These are phyloP conservation scores for Lordiphosa stackelbergi DNA, from an alignment of 1,140 invertebrate genomes.

Conservation along the genomic window DNA sequence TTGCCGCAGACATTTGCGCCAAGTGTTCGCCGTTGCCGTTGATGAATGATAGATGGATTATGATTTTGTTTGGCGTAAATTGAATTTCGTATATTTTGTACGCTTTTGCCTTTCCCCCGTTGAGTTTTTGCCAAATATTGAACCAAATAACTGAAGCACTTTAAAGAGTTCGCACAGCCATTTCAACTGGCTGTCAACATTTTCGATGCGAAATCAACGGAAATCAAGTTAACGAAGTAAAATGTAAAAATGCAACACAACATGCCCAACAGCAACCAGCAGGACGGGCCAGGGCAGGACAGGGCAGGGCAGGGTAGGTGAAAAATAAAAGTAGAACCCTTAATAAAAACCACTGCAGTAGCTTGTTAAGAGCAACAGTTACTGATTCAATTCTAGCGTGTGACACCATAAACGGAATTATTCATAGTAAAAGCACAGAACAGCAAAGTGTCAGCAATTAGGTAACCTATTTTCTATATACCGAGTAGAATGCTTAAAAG, in stretches of 20 bases:
- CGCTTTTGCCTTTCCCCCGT: conserved; percentile 20
- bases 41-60: conserved; percentile 77
- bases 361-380: too few relatives aligned
- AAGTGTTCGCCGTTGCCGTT: conserved; percentile 52
- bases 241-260: conserved; percentile 67
- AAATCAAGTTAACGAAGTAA: conserved; percentile 75
- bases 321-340: conserved; percentile 33
- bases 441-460: too few relatives aligned
- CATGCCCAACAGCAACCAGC: conserved; percentile 29
- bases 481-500: too few relatives aligned
- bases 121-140: conserved; percentile 41
- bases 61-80: conserved; percentile 77
- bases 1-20: conserved; percentile 53
- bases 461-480: too few relatives aligned
- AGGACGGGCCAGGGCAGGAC: conserved; percentile 4
- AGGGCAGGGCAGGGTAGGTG: conserved; percentile 11
- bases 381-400: too few relatives aligned
- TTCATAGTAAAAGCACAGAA: too few relatives aligned
- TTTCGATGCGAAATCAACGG: conserved; percentile 44
- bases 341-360: conserved; percentile 7
- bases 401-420: too few relatives aligned
- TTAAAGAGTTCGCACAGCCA: conserved; percentile 32
- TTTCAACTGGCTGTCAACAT: conserved; percentile 52
- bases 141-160: conserved; percentile 25
- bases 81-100: conserved; percentile 70